phyloP scores from a whole-genome alignment of 2,113 vertebrate species.

The Heptranchias perlo region DNA sequence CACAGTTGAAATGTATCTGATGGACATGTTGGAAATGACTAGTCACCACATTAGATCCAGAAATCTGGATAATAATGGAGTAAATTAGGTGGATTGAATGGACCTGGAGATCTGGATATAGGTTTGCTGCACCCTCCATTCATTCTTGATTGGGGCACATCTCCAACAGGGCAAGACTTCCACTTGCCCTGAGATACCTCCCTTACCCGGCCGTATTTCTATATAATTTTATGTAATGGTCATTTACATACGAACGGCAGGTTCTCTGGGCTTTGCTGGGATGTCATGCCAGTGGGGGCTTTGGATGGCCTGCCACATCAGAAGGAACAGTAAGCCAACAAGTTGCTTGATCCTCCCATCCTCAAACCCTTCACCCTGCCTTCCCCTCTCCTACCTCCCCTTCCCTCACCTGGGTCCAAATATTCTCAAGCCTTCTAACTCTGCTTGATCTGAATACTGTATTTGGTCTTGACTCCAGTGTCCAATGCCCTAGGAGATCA shows the following conservation, averaged over 20 bases:
- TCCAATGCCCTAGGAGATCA: not conserved
- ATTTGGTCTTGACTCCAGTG: not conserved
- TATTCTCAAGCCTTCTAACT: not conserved
- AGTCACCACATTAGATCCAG: not conserved
- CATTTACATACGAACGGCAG: not conserved
- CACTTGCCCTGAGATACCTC: not conserved
- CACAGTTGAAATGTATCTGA: not conserved
- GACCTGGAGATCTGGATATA: not conserved
- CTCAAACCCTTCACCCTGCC: not conserved
- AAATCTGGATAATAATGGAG: not conserved
- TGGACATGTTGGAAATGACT: not conserved
- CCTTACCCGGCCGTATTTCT: not conserved
- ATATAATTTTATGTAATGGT: not conserved
- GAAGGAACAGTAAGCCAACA: not conserved
- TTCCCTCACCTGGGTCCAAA: not conserved
- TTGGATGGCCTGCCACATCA: not conserved
- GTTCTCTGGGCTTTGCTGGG: not conserved
- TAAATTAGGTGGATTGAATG: not conserved
- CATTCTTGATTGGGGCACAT: not conserved
- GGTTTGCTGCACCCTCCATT: not conserved
- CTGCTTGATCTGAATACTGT: not conserved
- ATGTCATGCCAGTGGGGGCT: not conserved
- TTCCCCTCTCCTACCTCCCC: not conserved
- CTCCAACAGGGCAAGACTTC: not conserved
- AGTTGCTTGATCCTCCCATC: not conserved